These are phyloP conservation scores for Crocodylus rhombifer DNA, from an alignment of 2,797 vertebrate genomes.

Conservation along the genomic window DNA sequence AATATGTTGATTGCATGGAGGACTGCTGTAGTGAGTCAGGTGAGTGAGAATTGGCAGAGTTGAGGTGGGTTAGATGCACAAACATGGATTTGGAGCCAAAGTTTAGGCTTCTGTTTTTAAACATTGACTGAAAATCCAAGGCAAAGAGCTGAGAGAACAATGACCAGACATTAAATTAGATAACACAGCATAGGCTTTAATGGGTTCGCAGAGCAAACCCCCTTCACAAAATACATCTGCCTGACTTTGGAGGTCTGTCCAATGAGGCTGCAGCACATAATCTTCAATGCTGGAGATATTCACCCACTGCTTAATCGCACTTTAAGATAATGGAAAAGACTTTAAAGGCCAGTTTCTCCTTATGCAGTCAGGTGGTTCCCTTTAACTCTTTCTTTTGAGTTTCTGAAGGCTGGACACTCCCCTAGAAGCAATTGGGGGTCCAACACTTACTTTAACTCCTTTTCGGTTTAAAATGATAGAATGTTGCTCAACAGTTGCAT, in stretches of 20 bases:
- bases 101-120: neutral
- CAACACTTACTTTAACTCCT: neutral
- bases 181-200: neutral
- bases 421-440: neutral
- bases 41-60: neutral
- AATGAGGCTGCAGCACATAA: neutral
- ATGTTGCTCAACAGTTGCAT: no score
- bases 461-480: no score
- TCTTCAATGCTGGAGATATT: neutral
- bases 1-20: neutral
- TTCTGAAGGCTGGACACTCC: neutral
- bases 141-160: neutral
- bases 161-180: neutral
- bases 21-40: neutral
- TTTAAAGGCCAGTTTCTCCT: neutral
- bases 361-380: neutral
- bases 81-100: neutral
- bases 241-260: neutral
- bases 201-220: neutral
- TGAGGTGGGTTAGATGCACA: neutral
- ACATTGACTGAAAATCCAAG: neutral
- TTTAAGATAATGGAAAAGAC: neutral
- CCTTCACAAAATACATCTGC: neutral
- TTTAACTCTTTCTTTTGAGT: neutral
- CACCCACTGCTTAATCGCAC: neutral